Evolutionary conservation across 2,888 invertebrate genomes (phyloP).

Genomic region (Agonopterix arenella): DNA sequence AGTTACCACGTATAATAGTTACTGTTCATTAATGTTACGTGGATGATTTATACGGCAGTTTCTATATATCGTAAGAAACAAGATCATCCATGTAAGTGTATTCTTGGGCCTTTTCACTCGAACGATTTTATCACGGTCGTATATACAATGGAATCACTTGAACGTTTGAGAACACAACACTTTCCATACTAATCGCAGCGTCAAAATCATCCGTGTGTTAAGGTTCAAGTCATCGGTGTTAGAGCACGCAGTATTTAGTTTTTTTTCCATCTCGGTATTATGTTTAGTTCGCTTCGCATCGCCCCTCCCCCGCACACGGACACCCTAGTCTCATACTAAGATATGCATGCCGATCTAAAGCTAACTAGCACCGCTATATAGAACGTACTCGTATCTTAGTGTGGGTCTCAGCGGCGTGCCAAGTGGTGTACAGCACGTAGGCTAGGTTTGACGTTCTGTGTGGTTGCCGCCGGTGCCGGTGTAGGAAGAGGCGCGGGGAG

Average conservation of each 20-base stretch:
- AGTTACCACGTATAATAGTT: too few relatives aligned
- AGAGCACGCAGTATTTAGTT: constrained; percentile 18
- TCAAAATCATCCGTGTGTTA: too few relatives aligned
- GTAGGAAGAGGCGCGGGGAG: constrained; percentile 41
- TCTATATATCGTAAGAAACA: too few relatives aligned
- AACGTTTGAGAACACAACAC: too few relatives aligned
- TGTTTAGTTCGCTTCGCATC: constrained; percentile 57
- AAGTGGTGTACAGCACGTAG: constrained; percentile 2
- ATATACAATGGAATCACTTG: too few relatives aligned
- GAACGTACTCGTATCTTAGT: background rate
- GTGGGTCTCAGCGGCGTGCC: background rate
- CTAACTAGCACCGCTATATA: constrained; percentile 11
- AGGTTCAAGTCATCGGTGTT: background rate
- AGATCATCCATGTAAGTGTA: too few relatives aligned
- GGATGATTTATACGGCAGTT: too few relatives aligned
- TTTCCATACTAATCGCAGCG: too few relatives aligned
- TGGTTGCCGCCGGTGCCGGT: constrained; percentile 32
- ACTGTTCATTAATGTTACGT: too few relatives aligned
- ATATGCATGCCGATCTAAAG: background rate
- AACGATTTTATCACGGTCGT: too few relatives aligned
- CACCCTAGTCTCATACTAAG: constrained; percentile 37
- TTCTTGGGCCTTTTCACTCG: too few relatives aligned
- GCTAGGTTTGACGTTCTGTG: constrained; percentile 30
- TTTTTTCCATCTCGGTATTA: constrained; percentile 14
- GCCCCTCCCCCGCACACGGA: constrained; percentile 39